Evolutionary conservation across 2,888 invertebrate genomes (phyloP).

Genomic region (Pammene fasciana): DNA sequence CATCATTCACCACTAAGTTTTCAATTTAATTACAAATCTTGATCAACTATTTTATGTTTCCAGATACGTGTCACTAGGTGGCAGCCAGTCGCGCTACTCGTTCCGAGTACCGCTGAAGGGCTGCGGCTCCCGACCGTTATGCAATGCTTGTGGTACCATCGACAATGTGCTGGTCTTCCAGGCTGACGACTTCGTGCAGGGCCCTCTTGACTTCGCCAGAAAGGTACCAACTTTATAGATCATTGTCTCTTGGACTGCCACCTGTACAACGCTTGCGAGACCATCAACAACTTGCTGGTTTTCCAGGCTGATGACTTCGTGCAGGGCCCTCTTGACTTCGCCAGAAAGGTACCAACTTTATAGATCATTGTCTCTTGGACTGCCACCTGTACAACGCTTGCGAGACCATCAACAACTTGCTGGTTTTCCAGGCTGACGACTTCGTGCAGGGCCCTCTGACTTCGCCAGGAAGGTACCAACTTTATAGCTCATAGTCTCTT

Average conservation of each 20-base stretch:
- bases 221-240: slow-evolving; percentile 65
- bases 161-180: slow-evolving; percentile 88
- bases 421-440: slow-evolving; percentile 87
- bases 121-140: slow-evolving; percentile 85
- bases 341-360: slow-evolving; percentile 78
- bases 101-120: slow-evolving; percentile 86
- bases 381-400: too few relatives aligned
- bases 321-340: slow-evolving; percentile 86
- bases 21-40: too few relatives aligned
- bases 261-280: slow-evolving; percentile 84
- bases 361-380: too few relatives aligned
- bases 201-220: slow-evolving; percentile 86
- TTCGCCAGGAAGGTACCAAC: slow-evolving; percentile 83
- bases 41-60: slow-evolving; percentile 44
- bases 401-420: slow-evolving; percentile 85
- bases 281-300: slow-evolving; percentile 86
- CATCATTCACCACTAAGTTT: too few relatives aligned
- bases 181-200: slow-evolving; percentile 86
- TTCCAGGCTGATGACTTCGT: slow-evolving; percentile 87
- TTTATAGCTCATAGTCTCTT: too few relatives aligned
- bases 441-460: slow-evolving; percentile 86
- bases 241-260: too few relatives aligned
- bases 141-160: slow-evolving; percentile 84
- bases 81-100: slow-evolving; percentile 81
- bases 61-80: slow-evolving; percentile 85